A percentile compares a stretch with the other conserved stretches of the same genome.
Conservation (phyloP, 1,140 invertebrate species). For the Psilanteris sp. region DNA sequence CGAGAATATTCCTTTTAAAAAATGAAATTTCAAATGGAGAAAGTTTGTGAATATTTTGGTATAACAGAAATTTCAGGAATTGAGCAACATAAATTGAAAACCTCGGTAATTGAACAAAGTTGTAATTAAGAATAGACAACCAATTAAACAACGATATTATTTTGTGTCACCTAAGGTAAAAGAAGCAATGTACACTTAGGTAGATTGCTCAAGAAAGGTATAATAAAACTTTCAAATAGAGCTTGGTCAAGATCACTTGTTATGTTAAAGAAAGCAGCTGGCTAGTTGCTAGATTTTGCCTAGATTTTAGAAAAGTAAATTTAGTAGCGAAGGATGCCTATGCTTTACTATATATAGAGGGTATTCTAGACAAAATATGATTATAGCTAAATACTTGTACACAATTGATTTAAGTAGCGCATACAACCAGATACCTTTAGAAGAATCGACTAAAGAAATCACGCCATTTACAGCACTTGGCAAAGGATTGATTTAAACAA, state of each 20-base stretch:
- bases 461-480: conserved; percentile 22
- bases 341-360: conserved; percentile 21
- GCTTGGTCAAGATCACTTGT: conserved; percentile 18
- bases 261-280: conserved; percentile 11
- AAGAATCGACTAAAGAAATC: conserved; percentile 12
- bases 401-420: conserved; percentile 24
- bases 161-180: conserved; percentile 27
- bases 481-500: conserved; percentile 22
- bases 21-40: no score
- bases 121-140: no score
- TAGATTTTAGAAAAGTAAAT: conserved; percentile 32
- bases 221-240: conserved; percentile 23
- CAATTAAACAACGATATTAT: conserved; percentile 35
- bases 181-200: conserved; percentile 20
- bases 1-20: no score
- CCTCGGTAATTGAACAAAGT: no score
- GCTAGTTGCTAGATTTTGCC: conserved; percentile 18
- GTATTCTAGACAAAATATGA: conserved; percentile 21
- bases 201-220: background rate
- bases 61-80: no score
- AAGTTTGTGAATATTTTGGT: no score
- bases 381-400: conserved; percentile 5
- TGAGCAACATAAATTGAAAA: no score
- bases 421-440: conserved; percentile 26
- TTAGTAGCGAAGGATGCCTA: conserved; percentile 22